phyloP scores from a whole-genome alignment of 1,140 invertebrate species.

The Cotesia typhae region DNA sequence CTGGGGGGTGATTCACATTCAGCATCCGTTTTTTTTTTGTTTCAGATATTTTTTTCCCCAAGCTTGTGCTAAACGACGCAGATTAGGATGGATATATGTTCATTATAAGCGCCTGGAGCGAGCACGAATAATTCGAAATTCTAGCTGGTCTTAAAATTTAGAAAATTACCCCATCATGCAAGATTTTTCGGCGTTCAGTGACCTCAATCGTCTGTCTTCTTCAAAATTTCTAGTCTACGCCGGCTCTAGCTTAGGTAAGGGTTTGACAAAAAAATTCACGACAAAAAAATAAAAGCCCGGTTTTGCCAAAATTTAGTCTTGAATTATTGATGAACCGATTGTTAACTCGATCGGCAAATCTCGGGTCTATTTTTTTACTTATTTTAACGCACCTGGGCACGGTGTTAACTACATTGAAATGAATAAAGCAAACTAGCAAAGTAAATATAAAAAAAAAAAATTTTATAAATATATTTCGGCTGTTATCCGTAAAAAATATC shows the following conservation, averaged over 20 bases:
- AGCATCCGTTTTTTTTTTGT: not conserved
- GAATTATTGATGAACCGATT: constrained; percentile 27
- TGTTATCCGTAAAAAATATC: constrained; percentile 14
- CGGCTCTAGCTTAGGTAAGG: too few relatives aligned
- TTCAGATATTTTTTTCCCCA: not conserved
- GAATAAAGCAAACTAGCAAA: constrained; percentile 9
- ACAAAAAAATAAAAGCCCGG: not conserved
- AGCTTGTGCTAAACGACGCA: constrained; percentile 7
- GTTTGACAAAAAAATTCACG: not conserved
- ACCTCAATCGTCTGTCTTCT: too few relatives aligned
- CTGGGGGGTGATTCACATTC: constrained; percentile 12
- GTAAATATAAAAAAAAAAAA: not conserved
- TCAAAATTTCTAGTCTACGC: not conserved
- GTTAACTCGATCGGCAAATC: constrained; percentile 2
- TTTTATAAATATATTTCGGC: not conserved
- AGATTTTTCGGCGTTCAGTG: too few relatives aligned
- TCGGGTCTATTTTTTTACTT: not conserved
- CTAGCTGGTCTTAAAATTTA: too few relatives aligned
- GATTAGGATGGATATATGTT: not conserved
- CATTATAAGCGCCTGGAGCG: not conserved
- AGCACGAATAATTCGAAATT: too few relatives aligned
- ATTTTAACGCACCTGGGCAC: constrained; percentile 23
- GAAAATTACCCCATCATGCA: too few relatives aligned
- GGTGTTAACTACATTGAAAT: constrained; percentile 22
- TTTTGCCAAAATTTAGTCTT: constrained; percentile 2